Percentiles rank a stretch among this genome's conserved stretches.
Conservation (phyloP, 2,797 vertebrate species). For the Melanotaenia pygmaea region DNA sequence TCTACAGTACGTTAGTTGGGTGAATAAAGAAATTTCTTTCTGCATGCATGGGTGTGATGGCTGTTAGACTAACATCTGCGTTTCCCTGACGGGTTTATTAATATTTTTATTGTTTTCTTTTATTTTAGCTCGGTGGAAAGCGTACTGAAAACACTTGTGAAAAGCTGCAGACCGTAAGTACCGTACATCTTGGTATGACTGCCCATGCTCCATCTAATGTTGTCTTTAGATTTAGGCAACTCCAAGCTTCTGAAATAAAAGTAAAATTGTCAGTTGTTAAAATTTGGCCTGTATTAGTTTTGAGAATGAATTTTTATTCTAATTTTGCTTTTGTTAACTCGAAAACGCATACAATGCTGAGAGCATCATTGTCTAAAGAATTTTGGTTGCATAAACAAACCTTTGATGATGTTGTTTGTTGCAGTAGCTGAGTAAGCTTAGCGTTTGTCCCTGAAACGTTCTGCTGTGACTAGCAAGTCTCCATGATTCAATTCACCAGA, state of each 20-base stretch:
- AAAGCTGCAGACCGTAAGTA: constrained; percentile 98
- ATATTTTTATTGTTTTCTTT: constrained; percentile 26
- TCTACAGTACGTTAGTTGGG: constrained; percentile 30
- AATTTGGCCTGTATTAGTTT: not conserved
- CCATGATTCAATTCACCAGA: constrained; percentile 18
- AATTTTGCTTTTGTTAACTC: not conserved
- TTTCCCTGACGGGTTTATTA: constrained; percentile 15
- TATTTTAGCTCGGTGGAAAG: constrained; percentile 91
- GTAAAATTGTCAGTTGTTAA: not conserved
- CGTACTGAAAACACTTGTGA: constrained; percentile 95
- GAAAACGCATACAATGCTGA: not conserved
- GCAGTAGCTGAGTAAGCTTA: not conserved
- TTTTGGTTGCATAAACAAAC: not conserved
- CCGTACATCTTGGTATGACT: constrained; percentile 13
- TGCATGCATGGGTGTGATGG: constrained; percentile 78
- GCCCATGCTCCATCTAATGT: not conserved
- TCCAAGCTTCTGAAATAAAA: not conserved
- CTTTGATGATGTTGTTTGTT: not conserved
- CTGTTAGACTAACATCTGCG: constrained; percentile 57
- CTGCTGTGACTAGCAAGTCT: constrained; percentile 18
- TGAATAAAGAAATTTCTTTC: constrained; percentile 55
- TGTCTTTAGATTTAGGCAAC: not conserved
- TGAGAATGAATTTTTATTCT: not conserved
- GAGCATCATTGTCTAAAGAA: not conserved
- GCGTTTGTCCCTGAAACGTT: not conserved